These are phyloP conservation scores for Aphelenchoides fujianensis DNA, from an alignment of 1,140 invertebrate genomes.

Conservation along the genomic window DNA sequence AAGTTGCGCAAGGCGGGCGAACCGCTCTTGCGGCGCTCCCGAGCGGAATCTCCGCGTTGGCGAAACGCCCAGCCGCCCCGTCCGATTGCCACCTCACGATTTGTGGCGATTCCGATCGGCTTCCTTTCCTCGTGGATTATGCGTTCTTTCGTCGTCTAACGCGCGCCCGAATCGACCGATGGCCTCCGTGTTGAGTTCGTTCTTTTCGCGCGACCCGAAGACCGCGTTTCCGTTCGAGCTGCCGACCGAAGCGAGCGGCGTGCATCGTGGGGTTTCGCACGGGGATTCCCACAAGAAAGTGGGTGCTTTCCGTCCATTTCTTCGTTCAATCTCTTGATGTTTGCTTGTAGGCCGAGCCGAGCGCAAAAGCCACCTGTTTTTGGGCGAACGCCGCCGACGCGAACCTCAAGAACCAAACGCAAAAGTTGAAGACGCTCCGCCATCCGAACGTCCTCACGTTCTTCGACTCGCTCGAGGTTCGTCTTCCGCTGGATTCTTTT, in stretches of 20 bases:
- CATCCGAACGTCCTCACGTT: constrained; percentile 94
- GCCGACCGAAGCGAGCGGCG: constrained; percentile 42
- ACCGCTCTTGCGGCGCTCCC: too few relatives aligned
- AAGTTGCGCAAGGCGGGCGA: too few relatives aligned
- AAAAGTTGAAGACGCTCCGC: constrained; percentile 80
- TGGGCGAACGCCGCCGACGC: constrained; percentile 42
- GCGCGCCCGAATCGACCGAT: constrained; percentile 21
- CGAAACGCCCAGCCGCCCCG: too few relatives aligned
- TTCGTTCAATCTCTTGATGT: background rate
- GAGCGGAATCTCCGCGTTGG: too few relatives aligned
- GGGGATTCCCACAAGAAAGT: constrained; percentile 60
- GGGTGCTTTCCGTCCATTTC: too few relatives aligned
- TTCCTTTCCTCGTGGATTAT: too few relatives aligned
- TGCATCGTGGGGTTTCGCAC: constrained; percentile 42
- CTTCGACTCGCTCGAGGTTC: constrained; percentile 86
- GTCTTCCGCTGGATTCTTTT: constrained; percentile 28
- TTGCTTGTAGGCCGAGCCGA: constrained; percentile 51
- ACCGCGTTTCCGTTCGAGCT: constrained; percentile 56
- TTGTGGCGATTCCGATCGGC: too few relatives aligned
- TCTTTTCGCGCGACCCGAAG: constrained; percentile 58
- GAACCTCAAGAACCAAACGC: constrained; percentile 52
- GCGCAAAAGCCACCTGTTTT: constrained; percentile 60
- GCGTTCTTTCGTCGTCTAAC: too few relatives aligned
- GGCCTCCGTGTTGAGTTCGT: constrained; percentile 56
- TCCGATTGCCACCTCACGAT: too few relatives aligned